phyloP scores from a whole-genome alignment of 2,113 vertebrate species.

The Protomyctophum bolini region DNA sequence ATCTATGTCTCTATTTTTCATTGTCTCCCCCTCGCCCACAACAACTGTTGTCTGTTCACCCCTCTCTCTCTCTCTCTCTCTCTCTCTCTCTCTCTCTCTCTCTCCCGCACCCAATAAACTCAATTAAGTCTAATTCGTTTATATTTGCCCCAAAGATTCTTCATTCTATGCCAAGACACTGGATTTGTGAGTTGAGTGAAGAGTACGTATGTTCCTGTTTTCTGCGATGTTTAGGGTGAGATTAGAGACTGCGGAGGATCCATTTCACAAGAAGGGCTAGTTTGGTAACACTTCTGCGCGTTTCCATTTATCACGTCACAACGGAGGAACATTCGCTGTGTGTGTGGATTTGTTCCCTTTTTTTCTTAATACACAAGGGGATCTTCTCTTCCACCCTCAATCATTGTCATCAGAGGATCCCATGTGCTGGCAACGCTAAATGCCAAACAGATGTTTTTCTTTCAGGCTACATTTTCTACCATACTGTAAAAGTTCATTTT shows the following conservation, averaged over 20 bases:
- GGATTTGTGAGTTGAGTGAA: conserved; percentile 10
- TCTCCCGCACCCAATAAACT: conserved; percentile 21
- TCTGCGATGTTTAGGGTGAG: conserved; percentile 7
- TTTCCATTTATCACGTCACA: conserved; percentile 41
- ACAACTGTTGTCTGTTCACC: conserved; percentile 8
- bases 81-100: background rate
- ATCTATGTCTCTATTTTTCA: conserved; percentile 54
- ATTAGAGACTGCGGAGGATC: conserved; percentile 8
- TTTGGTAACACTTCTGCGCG: conserved; percentile 49
- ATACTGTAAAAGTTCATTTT: conserved; percentile 72
- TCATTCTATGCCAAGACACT: conserved; percentile 4
- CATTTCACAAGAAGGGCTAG: conserved; percentile 24
- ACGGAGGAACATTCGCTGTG: conserved; percentile 36
- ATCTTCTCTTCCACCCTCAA: conserved; percentile 52
- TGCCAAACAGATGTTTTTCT: conserved; percentile 78
- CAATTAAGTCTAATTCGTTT: conserved; percentile 32
- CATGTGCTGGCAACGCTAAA: conserved; percentile 65
- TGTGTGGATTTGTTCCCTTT: conserved; percentile 13
- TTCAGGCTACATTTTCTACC: conserved; percentile 74
- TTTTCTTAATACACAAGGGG: conserved; percentile 37
- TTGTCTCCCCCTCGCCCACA: conserved; percentile 39
- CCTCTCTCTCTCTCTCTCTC: background rate
- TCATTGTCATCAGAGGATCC: conserved; percentile 72
- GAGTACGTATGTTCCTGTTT: background rate
- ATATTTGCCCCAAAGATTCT: conserved; percentile 12